These are phyloP conservation scores for Bursaphelenchus mucronatus DNA, from an alignment of 1,140 invertebrate genomes.

Conservation along the genomic window DNA sequence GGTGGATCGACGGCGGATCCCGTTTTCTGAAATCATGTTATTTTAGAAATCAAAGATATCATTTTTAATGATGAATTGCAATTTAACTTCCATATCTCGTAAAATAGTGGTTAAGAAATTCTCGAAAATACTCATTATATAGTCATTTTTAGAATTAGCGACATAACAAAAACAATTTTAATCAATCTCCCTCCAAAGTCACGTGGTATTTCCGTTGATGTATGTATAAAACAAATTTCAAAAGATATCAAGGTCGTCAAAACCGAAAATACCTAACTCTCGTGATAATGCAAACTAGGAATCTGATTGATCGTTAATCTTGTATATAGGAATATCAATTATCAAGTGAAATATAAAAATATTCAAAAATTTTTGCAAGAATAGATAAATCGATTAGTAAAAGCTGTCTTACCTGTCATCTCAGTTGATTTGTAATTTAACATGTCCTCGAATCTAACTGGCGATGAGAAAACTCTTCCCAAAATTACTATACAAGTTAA, in stretches of 20 bases:
- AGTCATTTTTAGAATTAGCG: not conserved
- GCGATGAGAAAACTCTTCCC: constrained; percentile 41
- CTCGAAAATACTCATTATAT: not conserved
- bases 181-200: too few relatives aligned
- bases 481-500: constrained; percentile 41
- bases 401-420: constrained; percentile 12
- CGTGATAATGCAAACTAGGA: constrained; percentile 3
- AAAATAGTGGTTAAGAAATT: constrained; percentile 8
- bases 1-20: constrained; percentile 12
- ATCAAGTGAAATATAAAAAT: not conserved
- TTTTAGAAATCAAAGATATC: not conserved
- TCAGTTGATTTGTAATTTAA: constrained; percentile 21
- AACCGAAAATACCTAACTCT: constrained; percentile 7
- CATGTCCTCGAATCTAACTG: constrained; percentile 44
- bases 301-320: constrained; percentile 1
- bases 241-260: not conserved
- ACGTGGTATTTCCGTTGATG: too few relatives aligned
- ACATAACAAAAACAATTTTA: constrained; percentile 1
- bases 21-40: not conserved
- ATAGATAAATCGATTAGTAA: constrained; percentile 7
- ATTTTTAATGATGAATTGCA: not conserved
- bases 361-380: constrained; percentile 8
- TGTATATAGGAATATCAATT: not conserved
- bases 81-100: constrained; percentile 1
- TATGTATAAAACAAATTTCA: not conserved